Evolutionary conservation across 2,888 invertebrate species (phyloP), one percentile per base, ranked within the genome.

Genomic region (Pteria penguin): DNA sequence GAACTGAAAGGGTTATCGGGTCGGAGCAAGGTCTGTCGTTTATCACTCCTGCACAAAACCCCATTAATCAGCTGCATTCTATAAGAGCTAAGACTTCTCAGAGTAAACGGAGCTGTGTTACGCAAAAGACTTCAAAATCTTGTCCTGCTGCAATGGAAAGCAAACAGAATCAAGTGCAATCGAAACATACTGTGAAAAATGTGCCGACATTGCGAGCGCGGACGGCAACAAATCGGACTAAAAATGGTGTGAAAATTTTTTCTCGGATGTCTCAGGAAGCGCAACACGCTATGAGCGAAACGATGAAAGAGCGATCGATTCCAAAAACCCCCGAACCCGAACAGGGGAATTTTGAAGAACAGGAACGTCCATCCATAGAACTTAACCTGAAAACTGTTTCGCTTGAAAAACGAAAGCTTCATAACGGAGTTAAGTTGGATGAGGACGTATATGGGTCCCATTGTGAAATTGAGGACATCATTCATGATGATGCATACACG

Each of bases 201-300:
- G 62, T 69, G 24, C 72, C 62, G 26, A 68, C 72, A 22, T 62
- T 79, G 2, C 63, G 82, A 36, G 81, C 81, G 45, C 79, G 77
- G 73, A 82, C 81, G 75, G 81, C 80, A 32, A 74, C 81, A 31
- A 75, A 78, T 54, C 72, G 76, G 32, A 65, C 52, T 3, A 72
- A 74, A 11, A 63, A 74, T 36, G 60, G 68, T 45, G 58, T 70
- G 60, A 79, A 82, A 32, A 66, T 86, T 76, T 85, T 87, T 69
- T 83, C 85, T 4, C 77, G 81, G 26, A 88, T 89, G 88, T 89
- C 88, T 4, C 66, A 79, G 24, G 88, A 89, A 69, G 88, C 87
- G 0, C 85, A 86, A 29, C 84, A 85, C 57, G 88, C 88, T 36
- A 82, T 88, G 24, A 82, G 83, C 0, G 87, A 89, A 75, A 88